Base-by-base conservation (phyloP, 2,888 invertebrate species). In the Drosophila meridionalis region DNA sequence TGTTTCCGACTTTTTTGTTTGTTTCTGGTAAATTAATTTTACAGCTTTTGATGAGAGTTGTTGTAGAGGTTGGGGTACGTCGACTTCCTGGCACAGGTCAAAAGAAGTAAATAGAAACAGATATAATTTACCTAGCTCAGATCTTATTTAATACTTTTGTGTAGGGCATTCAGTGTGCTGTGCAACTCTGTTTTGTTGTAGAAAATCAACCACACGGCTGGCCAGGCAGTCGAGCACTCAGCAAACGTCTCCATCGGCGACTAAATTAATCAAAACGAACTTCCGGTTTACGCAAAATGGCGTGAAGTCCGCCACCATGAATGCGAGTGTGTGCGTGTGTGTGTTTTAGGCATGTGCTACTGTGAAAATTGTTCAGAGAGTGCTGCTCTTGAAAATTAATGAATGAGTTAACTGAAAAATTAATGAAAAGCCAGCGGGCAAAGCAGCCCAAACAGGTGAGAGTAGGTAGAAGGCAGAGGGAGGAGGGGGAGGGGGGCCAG, bases 331-430 rank as follows among this genome's bases (percentile, higher is more conserved):
- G 42, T 55, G 40, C 50, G 45, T 65, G 62, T 53, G 60, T 47
- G 64, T 59, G 66, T 70, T 60, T 64, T 57, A 42, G 66, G 71
- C 58, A 66, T 67, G 69, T 62, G 80, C 74, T 78, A 80, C 76
- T 80, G 81, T 84, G 79, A 76, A 76, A 70, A 76, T 83, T 66
- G 71, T 76, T 75, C 45, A 75, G 60, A 72, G 60, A 20, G 20
- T 20, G 20, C 20, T 50, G 77, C 67, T 80, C 72, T 80, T 85
- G 83, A 78, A 88, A 87, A 90, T 90, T 88, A 87, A 87, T 87
- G 90, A 87, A 90, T 90, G 90, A 88, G 89, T 90, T 89, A 88
- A 87, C 87, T 86, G 90, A 90, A 88, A 88, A 87, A 88, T 87
- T 89, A 89, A 87, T 89, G 86, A 87, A 87, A 87, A 89, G 74